These are phyloP conservation scores for Dicrurus megarhynchus DNA, from an alignment of 2,113 vertebrate genomes.

Conservation along the genomic window DNA sequence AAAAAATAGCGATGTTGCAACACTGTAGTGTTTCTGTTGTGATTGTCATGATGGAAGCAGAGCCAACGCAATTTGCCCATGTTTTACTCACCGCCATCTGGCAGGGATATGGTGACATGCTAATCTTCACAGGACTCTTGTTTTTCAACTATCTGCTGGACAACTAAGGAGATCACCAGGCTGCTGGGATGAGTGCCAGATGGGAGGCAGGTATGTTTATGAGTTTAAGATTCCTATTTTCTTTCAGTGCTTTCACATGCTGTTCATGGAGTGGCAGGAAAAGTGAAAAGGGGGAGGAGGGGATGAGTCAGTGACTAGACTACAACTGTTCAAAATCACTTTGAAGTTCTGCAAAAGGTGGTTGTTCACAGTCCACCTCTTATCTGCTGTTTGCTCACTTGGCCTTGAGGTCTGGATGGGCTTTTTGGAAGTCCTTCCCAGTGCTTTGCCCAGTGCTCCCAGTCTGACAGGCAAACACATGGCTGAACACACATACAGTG, in stretches of 20 bases:
- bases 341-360: conserved; percentile 29
- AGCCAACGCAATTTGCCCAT: conserved; percentile 75
- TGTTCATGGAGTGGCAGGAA: conserved; percentile 66
- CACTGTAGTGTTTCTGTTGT: conserved; percentile 70
- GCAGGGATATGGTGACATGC: conserved; percentile 76
- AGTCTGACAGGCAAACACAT: neutral
- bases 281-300: conserved; percentile 50
- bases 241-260: conserved; percentile 71
- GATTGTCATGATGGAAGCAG: conserved; percentile 69
- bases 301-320: conserved; percentile 35
- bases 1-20: conserved; percentile 49
- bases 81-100: conserved; percentile 79
- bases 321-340: conserved; percentile 40
- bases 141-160: conserved; percentile 79
- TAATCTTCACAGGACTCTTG: conserved; percentile 80
- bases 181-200: conserved; percentile 76
- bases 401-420: neutral
- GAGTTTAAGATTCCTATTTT: conserved; percentile 78
- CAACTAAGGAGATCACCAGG: conserved; percentile 79
- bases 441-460: neutral
- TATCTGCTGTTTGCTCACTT: neutral
- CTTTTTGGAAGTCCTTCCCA: neutral
- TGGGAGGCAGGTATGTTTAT: conserved; percentile 81
- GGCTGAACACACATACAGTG: neutral
- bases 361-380: neutral